These are phyloP conservation scores for Tragelaphus strepsiceros DNA, from an alignment of 2,113 vertebrate species.

Conservation along the genomic window DNA sequence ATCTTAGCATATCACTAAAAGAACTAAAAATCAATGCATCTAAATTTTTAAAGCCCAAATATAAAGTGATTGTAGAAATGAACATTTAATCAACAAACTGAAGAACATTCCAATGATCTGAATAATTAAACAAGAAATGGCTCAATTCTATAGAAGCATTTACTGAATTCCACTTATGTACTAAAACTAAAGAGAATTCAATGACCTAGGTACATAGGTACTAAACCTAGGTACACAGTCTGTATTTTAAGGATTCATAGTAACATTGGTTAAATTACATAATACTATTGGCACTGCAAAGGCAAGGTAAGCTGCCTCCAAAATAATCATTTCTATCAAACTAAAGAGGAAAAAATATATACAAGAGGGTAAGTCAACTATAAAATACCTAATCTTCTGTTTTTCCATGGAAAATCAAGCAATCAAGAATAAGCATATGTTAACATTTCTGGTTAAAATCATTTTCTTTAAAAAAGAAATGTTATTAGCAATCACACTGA, in stretches of 20 bases:
- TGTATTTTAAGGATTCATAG: neutral
- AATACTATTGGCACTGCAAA: neutral
- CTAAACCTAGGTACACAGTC: neutral
- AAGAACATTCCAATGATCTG: neutral
- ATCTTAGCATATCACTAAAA: neutral
- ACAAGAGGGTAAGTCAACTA: neutral
- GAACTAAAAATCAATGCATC: neutral
- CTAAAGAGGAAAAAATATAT: neutral
- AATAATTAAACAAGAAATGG: constrained; percentile 14
- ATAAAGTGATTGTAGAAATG: neutral
- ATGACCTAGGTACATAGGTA: neutral
- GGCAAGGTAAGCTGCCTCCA: neutral
- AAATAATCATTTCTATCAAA: constrained; percentile 31
- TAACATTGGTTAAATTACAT: neutral
- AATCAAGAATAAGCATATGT: neutral
- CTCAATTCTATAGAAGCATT: neutral
- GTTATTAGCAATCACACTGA: neutral
- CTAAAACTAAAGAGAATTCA: constrained; percentile 3
- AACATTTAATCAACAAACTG: constrained; percentile 2
- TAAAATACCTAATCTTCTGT: neutral
- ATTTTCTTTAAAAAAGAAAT: neutral
- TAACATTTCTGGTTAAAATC: neutral
- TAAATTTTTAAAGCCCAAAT: constrained; percentile 5
- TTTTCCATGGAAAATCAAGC: neutral
- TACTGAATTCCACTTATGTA: neutral